Evolutionary conservation across 35 echinoderm and acorn worm species (phyloP).

Genomic region (Lytechinus variegatus): DNA sequence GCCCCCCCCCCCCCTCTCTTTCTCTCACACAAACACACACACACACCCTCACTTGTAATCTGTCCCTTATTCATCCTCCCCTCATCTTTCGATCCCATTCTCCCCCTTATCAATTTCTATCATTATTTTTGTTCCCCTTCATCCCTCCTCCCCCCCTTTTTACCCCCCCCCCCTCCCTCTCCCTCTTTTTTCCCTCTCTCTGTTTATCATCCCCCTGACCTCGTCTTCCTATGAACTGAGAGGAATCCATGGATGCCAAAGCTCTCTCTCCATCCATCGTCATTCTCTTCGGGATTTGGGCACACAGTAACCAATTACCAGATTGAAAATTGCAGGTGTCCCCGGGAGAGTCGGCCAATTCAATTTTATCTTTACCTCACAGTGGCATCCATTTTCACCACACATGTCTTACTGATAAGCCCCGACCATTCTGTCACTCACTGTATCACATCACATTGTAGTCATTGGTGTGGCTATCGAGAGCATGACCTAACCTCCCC

Average conservation of each 20-base stretch:
- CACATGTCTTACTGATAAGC: background rate
- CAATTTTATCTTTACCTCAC: background rate
- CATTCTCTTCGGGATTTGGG: background rate
- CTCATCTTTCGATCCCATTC: no score
- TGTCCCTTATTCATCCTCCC: no score
- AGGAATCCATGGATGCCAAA: background rate
- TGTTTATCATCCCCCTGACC: background rate
- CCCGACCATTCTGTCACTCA: background rate
- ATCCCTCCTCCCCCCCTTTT: background rate
- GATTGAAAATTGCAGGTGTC: constrained; percentile 7
- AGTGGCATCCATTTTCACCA: background rate
- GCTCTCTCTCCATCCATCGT: background rate
- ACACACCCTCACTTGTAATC: no score
- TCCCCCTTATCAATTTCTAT: no score
- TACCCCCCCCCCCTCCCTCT: background rate
- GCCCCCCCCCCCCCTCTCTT: background rate
- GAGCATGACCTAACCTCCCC: background rate
- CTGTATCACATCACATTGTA: background rate
- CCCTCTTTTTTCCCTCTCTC: background rate
- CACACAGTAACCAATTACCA: background rate
- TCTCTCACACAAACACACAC: background rate
- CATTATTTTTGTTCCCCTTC: no score
- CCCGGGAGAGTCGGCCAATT: background rate
- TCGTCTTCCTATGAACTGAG: background rate
- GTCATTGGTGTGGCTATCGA: background rate